Evolutionary conservation across 2,113 vertebrate species (phyloP), one percentile per base, ranked within the genome.

Genomic region (Cyprinodon variegatus): DNA sequence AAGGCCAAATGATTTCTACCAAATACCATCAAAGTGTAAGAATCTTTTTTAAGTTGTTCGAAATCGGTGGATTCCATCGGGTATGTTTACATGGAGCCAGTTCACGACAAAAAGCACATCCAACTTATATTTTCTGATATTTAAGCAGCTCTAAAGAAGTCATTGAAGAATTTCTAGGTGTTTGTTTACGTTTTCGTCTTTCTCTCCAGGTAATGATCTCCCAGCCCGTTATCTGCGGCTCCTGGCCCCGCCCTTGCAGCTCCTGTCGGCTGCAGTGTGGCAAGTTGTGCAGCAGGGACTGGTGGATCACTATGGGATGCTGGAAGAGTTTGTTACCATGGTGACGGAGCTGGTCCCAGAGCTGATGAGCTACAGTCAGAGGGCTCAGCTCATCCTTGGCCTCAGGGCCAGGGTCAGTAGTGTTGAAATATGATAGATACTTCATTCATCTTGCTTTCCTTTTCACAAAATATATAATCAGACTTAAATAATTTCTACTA

Each of bases 321-420:
- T 95, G 41, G 77, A 96, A 69, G 92, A 94, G 83, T 94, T 96
- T 80, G 92, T 96, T 89, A 88, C 86, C 45, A 91, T 86, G 67
- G 90, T 96, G 86, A 94, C 91, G 0, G 87, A 89, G 64, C 90
- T 94, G 22, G 95, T 94, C 8, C 95, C 96, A 0, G 94, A 94
- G 68, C 77, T 96, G 81, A 94, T 96, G 82, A 93, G 85, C 82
- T 94, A 93, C 82, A 95, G 93, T 59, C 95, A 96, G 86, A 90
- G 92, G 41, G 94, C 92, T 68, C 94, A 95, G 77, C 92, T 96
- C 70, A 93, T 92, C 74, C 83, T 96, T 84, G 95, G 95, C 41
- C 92, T 96, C 50, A 89, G 94, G 65, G 95, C 95, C 80, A 93
- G 94, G 94, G 95, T 96, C 77, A 81, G 93, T 87, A 70, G 36